phyloP scores from a whole-genome alignment of 2,797 vertebrate genomes.

The Liparis tanakae region DNA sequence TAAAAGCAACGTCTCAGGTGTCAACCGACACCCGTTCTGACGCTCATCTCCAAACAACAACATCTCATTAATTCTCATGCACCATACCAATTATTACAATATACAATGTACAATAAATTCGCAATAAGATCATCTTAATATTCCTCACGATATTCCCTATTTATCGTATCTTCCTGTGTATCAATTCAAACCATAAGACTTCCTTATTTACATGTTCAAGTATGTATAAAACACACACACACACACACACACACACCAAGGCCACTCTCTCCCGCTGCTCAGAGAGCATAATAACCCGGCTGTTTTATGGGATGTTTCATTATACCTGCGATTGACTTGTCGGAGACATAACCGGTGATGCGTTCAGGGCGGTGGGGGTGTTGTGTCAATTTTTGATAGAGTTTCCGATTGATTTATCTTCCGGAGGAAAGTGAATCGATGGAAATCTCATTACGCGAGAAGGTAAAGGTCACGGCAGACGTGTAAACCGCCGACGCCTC shows the following conservation, averaged over 20 bases:
- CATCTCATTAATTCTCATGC: too few relatives aligned
- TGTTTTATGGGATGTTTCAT: slow-evolving; percentile 68
- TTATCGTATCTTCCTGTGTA: too few relatives aligned
- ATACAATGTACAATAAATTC: too few relatives aligned
- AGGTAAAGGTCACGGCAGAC: slow-evolving; percentile 71
- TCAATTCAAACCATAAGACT: too few relatives aligned
- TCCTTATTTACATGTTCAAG: too few relatives aligned
- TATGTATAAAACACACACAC: too few relatives aligned
- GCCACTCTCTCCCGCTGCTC: slow-evolving; percentile 4
- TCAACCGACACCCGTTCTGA: too few relatives aligned
- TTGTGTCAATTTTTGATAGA: slow-evolving; percentile 75
- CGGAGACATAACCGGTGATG: slow-evolving; percentile 46
- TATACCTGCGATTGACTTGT: slow-evolving; percentile 60
- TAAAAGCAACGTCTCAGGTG: too few relatives aligned
- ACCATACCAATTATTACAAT: too few relatives aligned
- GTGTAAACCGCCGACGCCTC: slow-evolving; percentile 46
- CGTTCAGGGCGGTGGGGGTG: slow-evolving; percentile 42
- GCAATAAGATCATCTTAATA: too few relatives aligned
- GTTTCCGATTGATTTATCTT: slow-evolving; percentile 74
- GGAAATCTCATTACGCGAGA: slow-evolving; percentile 73
- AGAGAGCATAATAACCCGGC: slow-evolving; percentile 30
- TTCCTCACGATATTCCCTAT: too few relatives aligned
- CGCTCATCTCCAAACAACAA: too few relatives aligned
- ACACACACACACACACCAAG: slow-evolving; percentile 4
- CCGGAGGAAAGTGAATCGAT: slow-evolving; percentile 70